phyloP scores from a whole-genome alignment of 2,888 invertebrate species.

The Spodoptera exigua region DNA sequence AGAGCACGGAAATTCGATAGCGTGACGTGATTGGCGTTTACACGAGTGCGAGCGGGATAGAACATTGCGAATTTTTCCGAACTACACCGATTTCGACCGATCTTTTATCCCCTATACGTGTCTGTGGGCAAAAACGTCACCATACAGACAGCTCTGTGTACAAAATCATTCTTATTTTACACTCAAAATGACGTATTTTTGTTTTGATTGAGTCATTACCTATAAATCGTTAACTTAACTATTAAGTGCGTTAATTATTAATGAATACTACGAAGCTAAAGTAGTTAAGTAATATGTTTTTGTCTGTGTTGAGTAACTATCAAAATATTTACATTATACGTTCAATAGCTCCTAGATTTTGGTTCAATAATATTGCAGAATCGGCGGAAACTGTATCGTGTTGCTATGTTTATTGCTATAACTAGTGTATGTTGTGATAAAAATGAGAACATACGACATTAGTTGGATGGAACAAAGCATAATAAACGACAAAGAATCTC shows the following conservation, averaged over 20 bases:
- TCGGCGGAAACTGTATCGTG: conserved; percentile 6
- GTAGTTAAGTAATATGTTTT: conserved; percentile 25
- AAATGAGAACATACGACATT: neutral
- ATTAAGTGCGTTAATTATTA: no score
- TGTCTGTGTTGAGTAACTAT: conserved; percentile 12
- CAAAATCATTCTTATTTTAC: conserved; percentile 23
- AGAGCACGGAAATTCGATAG: conserved; percentile 81
- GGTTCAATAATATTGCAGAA: neutral
- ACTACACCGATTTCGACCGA: conserved; percentile 62
- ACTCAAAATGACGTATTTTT: neutral
- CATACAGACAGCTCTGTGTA: conserved; percentile 19
- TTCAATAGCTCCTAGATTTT: conserved; percentile 1
- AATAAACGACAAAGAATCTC: no score
- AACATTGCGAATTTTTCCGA: conserved; percentile 56
- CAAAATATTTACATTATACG: conserved; percentile 41
- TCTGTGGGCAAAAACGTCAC: conserved; percentile 38
- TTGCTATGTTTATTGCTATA: conserved; percentile 3
- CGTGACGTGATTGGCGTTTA: conserved; percentile 62
- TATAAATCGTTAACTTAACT: no score
- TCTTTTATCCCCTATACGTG: conserved; percentile 62
- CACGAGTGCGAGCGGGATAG: conserved; percentile 66
- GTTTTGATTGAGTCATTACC: neutral
- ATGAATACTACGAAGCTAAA: neutral
- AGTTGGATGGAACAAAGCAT: conserved; percentile 7
- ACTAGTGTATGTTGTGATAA: conserved; percentile 16